A percentile compares a stretch with the other conserved stretches of the same genome.
These are phyloP conservation scores for Melinaea marsaeus DNA, from an alignment of 2,888 invertebrate species.

Conservation along the genomic window DNA sequence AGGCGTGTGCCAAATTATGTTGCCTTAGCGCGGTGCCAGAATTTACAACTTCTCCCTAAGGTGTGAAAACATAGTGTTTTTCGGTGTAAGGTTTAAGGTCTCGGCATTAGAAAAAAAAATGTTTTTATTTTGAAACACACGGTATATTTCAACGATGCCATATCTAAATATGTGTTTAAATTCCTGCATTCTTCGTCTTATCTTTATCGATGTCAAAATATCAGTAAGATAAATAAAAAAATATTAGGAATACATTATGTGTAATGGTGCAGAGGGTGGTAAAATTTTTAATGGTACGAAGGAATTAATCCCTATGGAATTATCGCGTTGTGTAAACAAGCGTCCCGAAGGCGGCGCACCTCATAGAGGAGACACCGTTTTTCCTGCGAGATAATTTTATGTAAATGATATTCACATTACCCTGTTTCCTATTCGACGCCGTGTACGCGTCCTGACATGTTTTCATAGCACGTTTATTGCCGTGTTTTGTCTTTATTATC, in stretches of 20 bases:
- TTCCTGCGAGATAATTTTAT: slow-evolving; percentile 68
- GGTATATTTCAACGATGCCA: background rate
- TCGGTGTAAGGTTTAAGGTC: slow-evolving; percentile 33
- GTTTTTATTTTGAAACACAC: background rate
- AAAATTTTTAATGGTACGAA: slow-evolving; percentile 42
- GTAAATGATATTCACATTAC: slow-evolving; percentile 73
- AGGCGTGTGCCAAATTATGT: slow-evolving; percentile 72
- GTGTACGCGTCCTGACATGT: slow-evolving; percentile 55
- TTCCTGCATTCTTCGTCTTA: slow-evolving; percentile 2
- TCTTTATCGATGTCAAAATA: background rate
- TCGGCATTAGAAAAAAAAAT: background rate
- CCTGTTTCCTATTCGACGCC: slow-evolving; percentile 59
- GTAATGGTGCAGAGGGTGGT: slow-evolving; percentile 15
- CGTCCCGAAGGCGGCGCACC: slow-evolving; percentile 45
- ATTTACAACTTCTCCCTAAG: slow-evolving; percentile 54
- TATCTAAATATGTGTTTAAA: slow-evolving; percentile 3
- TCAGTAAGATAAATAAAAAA: background rate
- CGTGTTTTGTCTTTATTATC: slow-evolving; percentile 67
- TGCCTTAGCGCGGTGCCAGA: slow-evolving; percentile 50
- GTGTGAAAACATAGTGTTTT: slow-evolving; percentile 39
- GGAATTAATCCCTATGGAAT: slow-evolving; percentile 59
- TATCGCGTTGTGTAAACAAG: slow-evolving; percentile 61
- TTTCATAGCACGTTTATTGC: slow-evolving; percentile 65
- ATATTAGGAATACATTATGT: background rate
- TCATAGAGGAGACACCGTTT: slow-evolving; percentile 51